Conservation (phyloP, 30 jellyfish, hydroid and myxozoan genomes). For the Hydractinia symbiolongicarpus region DNA sequence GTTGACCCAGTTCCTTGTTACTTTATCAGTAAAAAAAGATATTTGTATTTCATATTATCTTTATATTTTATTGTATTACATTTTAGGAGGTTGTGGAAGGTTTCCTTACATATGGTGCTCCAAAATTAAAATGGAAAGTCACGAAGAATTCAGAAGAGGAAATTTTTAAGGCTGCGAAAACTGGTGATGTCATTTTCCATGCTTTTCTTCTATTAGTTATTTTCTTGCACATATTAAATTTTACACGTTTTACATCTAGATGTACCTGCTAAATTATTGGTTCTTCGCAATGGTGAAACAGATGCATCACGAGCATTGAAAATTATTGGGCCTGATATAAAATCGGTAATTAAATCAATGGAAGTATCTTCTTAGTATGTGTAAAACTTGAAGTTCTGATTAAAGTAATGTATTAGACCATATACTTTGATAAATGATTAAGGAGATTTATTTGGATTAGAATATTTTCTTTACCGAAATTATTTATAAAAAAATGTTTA, state of each 20-base stretch:
- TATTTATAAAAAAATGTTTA: too few relatives aligned
- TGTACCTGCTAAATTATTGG: conserved; percentile 58
- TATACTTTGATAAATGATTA: too few relatives aligned
- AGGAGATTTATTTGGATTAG: too few relatives aligned
- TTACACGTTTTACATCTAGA: conserved; percentile 18
- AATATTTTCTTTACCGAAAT: too few relatives aligned
- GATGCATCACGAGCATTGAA: conserved; percentile 33
- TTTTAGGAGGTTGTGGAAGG: conserved; percentile 46
- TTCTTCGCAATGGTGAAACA: conserved; percentile 50
- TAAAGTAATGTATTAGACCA: too few relatives aligned
- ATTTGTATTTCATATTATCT: too few relatives aligned
- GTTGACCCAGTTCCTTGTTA: too few relatives aligned
- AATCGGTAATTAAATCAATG: conserved; percentile 29
- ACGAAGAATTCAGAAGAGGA: background rate
- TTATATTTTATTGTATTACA: background rate
- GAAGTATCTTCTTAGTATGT: too few relatives aligned
- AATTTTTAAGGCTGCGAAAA: conserved; percentile 13
- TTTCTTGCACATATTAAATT: background rate
- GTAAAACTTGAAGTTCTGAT: too few relatives aligned
- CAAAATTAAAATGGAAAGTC: conserved; percentile 49
- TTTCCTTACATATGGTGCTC: conserved; percentile 51
- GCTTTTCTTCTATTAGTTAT: conserved; percentile 21
- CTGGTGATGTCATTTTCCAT: conserved; percentile 7
- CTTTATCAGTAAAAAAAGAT: too few relatives aligned
- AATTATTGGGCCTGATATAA: conserved; percentile 62